Percentiles rank a stretch among this genome's conserved stretches.
Evolutionary conservation across 1,140 invertebrate species (phyloP).

Genomic region (Psix sp.): DNA sequence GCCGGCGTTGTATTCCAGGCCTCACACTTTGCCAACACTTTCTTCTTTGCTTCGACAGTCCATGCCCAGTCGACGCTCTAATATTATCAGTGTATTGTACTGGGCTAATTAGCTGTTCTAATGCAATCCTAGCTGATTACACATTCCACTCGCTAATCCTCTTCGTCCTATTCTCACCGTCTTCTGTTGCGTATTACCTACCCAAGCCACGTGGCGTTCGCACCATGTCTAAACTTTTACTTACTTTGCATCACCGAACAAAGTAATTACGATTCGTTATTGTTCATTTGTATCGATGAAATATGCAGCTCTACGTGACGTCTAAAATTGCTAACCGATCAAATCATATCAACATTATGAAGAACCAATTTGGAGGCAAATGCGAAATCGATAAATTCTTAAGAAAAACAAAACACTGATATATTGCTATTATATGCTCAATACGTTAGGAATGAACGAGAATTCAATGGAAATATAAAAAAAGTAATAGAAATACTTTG

Average conservation of each 20-base stretch:
- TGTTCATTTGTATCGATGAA: constrained; percentile 49
- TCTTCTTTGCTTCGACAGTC: constrained; percentile 50
- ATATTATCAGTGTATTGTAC: constrained; percentile 74
- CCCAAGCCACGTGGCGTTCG: constrained; percentile 55
- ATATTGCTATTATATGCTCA: no score
- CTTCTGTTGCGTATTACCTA: constrained; percentile 51
- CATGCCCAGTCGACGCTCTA: constrained; percentile 58
- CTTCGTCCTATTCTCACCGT: constrained; percentile 51
- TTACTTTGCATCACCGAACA: constrained; percentile 44
- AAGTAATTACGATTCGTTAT: constrained; percentile 61
- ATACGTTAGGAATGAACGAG: no score
- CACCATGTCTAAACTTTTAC: constrained; percentile 52
- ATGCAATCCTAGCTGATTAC: constrained; percentile 73
- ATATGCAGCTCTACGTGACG: constrained; percentile 16
- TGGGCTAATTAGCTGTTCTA: constrained; percentile 71
- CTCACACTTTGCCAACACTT: constrained; percentile 50
- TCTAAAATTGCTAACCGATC: neutral
- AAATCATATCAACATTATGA: neutral
- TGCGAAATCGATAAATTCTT: no score
- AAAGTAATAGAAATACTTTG: no score
- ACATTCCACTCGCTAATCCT: constrained; percentile 69
- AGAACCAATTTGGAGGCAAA: no score
- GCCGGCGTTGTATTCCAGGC: constrained; percentile 42
- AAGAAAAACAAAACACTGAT: no score
- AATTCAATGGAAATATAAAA: no score